Evolutionary conservation across 1,140 invertebrate genomes (phyloP).

Genomic region (Ephestia elutella): DNA sequence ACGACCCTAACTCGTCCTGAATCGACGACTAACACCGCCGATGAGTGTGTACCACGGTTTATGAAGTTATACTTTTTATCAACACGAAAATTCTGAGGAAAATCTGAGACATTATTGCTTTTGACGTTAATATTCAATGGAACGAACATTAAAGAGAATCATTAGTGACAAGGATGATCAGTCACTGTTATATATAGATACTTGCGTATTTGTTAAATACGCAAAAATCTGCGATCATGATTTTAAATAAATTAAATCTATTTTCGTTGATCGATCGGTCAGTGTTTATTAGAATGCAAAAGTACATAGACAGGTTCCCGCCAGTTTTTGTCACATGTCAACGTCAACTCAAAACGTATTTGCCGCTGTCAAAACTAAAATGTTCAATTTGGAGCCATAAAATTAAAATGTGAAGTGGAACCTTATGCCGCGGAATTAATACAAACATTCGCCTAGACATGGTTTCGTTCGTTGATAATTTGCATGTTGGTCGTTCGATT

Average conservation of each 20-base stretch:
- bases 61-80: not conserved
- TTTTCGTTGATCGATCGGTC: not conserved
- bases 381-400: constrained; percentile 22
- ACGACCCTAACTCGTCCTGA: constrained; percentile 21
- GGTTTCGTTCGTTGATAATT: constrained; percentile 18
- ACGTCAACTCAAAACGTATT: constrained; percentile 36
- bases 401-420: too few species aligned
- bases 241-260: not conserved
- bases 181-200: constrained; percentile 1
- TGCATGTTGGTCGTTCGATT: constrained; percentile 46
- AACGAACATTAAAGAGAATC: constrained; percentile 3
- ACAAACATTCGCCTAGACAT: constrained; percentile 10
- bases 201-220: not conserved
- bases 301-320: constrained; percentile 45
- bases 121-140: constrained; percentile 3
- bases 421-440: constrained; percentile 18
- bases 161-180: constrained; percentile 4
- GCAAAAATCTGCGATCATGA: not conserved
- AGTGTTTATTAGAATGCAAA: not conserved
- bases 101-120: not conserved
- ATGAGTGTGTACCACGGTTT: not conserved
- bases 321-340: constrained; percentile 33
- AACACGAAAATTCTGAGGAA: not conserved
- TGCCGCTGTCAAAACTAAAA: constrained; percentile 32
- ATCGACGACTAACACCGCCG: not conserved